Conservation (phyloP, 2,113 vertebrate species). For the Thalassarche chlororhynchos region DNA sequence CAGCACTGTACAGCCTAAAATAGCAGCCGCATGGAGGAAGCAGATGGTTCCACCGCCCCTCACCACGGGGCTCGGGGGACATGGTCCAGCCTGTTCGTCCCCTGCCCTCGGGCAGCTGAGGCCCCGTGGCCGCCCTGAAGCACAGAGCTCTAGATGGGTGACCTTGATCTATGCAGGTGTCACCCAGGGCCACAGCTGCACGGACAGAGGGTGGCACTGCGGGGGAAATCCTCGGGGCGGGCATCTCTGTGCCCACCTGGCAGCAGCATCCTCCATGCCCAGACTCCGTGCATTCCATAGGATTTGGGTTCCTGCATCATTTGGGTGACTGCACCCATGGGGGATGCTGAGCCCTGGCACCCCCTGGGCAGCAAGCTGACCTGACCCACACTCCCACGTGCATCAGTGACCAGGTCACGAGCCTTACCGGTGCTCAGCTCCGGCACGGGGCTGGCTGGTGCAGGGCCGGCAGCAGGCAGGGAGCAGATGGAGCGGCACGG, state of each 20-base stretch:
- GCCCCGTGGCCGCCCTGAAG: fast-evolving
- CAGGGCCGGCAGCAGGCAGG: not conserved
- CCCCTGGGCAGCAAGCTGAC: not conserved
- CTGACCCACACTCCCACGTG: fast-evolving
- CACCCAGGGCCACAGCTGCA: not conserved
- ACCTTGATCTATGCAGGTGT: not conserved
- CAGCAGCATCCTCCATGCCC: fast-evolving
- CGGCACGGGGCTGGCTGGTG: fast-evolving
- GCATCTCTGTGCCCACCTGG: not conserved
- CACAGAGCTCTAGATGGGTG: not conserved
- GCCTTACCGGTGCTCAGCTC: not conserved
- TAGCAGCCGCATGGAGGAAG: not conserved
- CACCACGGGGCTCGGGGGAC: fast-evolving
- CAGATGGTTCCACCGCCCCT: not conserved
- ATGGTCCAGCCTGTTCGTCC: fast-evolving
- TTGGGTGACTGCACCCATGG: not conserved
- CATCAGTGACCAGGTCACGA: fast-evolving
- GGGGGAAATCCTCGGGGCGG: not conserved
- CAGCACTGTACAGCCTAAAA: not conserved
- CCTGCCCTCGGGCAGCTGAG: not conserved
- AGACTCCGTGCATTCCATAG: not conserved
- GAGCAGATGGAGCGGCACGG: slow-evolving; percentile 23
- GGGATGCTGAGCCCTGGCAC: not conserved
- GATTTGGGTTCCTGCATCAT: not conserved
- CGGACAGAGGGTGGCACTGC: not conserved